Evolutionary conservation across 2,797 vertebrate genomes (phyloP), one percentile per base, ranked within the genome.

Genomic region (Coregonus ussuriensis): DNA sequence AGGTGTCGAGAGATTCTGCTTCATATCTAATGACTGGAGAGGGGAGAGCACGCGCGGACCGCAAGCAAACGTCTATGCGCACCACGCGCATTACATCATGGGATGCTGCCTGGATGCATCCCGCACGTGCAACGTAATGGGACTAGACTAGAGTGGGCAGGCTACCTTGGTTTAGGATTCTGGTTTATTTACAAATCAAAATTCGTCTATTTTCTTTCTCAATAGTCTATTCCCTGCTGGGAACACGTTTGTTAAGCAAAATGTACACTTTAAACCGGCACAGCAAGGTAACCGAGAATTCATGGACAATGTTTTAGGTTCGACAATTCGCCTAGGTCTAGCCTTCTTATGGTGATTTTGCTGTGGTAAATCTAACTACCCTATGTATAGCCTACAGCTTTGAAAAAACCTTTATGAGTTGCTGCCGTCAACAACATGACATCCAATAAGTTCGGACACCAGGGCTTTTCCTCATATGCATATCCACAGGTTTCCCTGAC

Each of bases 401-500:
- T 25, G 1, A 13, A 63, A 63, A 6, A 5, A 13, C 47, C 3
- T 16, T 77, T 1, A 47, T 47, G 3, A n/a, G 59, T 18, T 21
- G 72, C 72, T 79, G 69, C 78, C 79, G 81, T 69, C 41, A 35
- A 75, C 68, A 76, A 79, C 79, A 89, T 82, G 41, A 47, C 77
- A 14, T 67, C 25, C 65, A 18, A 51, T 33, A 51, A 51, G 14
- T 83, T 79, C 29, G 80, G 72, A 69, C 78, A 74, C 83, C 82
- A 29, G 79, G 74, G 79, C 25, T 70, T 69, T 72, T 18, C 33
- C 33, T 1, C 33, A 68, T 86, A 80, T 77, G 81, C 80, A 11
- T 52, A 21, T 79, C 81, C 85, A 83, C 71, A 75, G 83, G 77
- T 74, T 63, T 79, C 47, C 77, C 29, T 79, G 75, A 79, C 74